Evolutionary conservation across 2,797 vertebrate species (phyloP).

Genomic region (Sebastes taczanowskii): DNA sequence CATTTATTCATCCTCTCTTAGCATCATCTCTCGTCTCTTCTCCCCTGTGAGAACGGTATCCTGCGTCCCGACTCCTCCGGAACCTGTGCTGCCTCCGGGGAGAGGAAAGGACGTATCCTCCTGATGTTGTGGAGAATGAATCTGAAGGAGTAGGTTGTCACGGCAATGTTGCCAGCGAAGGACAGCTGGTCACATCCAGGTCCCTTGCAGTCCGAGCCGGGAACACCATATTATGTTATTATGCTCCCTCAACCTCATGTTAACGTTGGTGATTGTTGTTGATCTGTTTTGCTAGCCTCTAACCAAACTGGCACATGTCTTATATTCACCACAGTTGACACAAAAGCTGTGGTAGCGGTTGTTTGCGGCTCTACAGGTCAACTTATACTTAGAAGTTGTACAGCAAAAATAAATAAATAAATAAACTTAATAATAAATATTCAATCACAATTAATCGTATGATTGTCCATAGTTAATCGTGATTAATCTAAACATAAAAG

Average conservation of each 20-base stretch:
- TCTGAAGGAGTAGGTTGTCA: background rate
- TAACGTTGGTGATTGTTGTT: background rate
- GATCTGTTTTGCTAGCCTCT: background rate
- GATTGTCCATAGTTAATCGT: no score
- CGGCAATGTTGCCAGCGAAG: background rate
- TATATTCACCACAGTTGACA: background rate
- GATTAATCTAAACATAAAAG: no score
- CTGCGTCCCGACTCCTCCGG: background rate
- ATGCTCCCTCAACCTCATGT: background rate
- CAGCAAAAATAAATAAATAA: background rate
- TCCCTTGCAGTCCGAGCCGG: background rate
- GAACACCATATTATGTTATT: background rate
- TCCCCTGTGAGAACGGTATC: background rate
- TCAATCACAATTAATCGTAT: no score
- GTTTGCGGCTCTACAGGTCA: background rate
- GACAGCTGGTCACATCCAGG: background rate
- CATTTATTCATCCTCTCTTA: background rate
- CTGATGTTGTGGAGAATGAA: background rate
- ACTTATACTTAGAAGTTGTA: background rate
- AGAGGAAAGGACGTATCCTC: background rate
- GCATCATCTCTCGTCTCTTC: background rate
- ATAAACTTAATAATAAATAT: background rate
- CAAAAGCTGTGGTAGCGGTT: background rate
- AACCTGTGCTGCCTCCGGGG: background rate
- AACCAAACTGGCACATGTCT: background rate